Percentiles rank a stretch among this genome's conserved stretches.
Conservation (phyloP, 2,888 invertebrate genomes). For the Scelioninae gen. 2 region DNA sequence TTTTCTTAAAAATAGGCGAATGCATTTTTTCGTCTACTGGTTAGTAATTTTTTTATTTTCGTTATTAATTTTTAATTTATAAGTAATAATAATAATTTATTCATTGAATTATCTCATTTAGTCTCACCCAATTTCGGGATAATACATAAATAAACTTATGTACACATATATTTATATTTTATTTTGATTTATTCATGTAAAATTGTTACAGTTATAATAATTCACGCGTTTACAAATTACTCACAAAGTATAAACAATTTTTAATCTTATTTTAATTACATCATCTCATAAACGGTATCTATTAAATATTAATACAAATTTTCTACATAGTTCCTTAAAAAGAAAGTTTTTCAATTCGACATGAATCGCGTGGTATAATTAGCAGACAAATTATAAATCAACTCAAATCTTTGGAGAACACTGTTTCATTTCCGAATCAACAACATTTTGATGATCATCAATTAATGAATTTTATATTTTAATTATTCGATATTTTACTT, state of each 20-base stretch:
- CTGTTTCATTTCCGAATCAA: not conserved
- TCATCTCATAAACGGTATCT: constrained; percentile 5
- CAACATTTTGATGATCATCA: too few species aligned
- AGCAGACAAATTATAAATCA: not conserved
- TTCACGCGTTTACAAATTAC: constrained; percentile 37
- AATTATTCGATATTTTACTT: constrained; percentile 7
- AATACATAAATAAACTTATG: too few species aligned
- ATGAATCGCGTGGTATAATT: not conserved
- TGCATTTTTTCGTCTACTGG: too few species aligned
- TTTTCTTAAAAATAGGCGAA: too few species aligned
- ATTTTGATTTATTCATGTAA: constrained; percentile 36
- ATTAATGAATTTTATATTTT: too few species aligned
- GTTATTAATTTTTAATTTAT: too few species aligned
- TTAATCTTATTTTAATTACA: constrained; percentile 6
- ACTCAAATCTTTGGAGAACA: constrained; percentile 1
- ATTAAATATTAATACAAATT: constrained; percentile 1
- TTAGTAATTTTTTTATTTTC: too few species aligned
- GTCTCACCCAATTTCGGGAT: too few species aligned
- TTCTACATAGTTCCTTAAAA: not conserved
- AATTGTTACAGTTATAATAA: constrained; percentile 37
- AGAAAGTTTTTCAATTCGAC: not conserved
- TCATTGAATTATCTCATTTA: too few species aligned
- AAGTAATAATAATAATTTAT: too few species aligned
- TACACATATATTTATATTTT: too few species aligned
- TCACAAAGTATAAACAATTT: constrained; percentile 22